phyloP scores from a whole-genome alignment of 2,888 invertebrate genomes.

The Onchidella celtica region DNA sequence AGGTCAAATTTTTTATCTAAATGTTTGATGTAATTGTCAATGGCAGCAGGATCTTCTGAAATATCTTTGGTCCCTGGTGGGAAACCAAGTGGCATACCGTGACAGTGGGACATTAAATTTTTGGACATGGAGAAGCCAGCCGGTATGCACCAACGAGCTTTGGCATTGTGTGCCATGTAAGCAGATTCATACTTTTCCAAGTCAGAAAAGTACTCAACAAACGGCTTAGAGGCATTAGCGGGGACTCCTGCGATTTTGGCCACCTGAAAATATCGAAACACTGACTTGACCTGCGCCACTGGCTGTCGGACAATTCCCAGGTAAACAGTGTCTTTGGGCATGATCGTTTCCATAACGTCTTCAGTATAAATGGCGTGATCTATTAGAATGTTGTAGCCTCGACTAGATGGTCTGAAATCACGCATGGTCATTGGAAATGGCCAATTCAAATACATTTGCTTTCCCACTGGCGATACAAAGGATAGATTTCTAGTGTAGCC shows the following conservation, averaged over 20 bases:
- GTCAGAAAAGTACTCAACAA: conserved; percentile 68
- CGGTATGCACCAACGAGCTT: conserved; percentile 72
- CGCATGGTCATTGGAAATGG: conserved; percentile 68
- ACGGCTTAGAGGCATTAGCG: conserved; percentile 51
- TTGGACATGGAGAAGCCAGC: conserved; percentile 72
- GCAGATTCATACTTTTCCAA: conserved; percentile 70
- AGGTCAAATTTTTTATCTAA: conserved; percentile 71
- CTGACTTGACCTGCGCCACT: conserved; percentile 73
- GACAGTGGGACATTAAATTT: conserved; percentile 75
- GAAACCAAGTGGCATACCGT: conserved; percentile 76
- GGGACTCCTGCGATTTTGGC: conserved; percentile 62
- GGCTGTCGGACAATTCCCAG: conserved; percentile 76
- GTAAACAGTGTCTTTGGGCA: conserved; percentile 70
- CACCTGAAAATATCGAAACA: conserved; percentile 74
- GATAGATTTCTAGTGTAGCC: conserved; percentile 69
- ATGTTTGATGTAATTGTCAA: conserved; percentile 62
- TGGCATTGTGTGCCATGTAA: conserved; percentile 61
- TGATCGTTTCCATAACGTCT: conserved; percentile 65
- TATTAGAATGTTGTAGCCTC: conserved; percentile 71
- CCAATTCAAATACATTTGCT: conserved; percentile 76
- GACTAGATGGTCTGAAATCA: conserved; percentile 68
- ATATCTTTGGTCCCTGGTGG: conserved; percentile 63
- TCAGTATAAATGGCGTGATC: conserved; percentile 77
- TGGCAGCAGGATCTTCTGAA: conserved; percentile 52
- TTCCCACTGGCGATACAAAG: conserved; percentile 70